Percentiles rank a stretch among this genome's conserved stretches.
phyloP scores from a whole-genome alignment of 2,113 vertebrate species.

The Melanostigma gelatinosum region DNA sequence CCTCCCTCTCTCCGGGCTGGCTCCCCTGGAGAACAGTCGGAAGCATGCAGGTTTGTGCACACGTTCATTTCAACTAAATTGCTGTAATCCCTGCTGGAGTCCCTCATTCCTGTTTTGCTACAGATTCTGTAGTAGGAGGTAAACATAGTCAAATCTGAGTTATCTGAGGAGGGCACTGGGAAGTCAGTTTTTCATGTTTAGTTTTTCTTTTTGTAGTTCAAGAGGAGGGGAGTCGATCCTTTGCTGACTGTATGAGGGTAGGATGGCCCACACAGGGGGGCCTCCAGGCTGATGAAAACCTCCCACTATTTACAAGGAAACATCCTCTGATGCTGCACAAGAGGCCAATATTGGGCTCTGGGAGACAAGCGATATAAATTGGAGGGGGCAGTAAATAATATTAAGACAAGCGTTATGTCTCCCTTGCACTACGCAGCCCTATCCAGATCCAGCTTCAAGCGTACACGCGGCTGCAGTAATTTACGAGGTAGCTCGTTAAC shows the following conservation, averaged over 20 bases:
- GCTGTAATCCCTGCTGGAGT: slow-evolving; percentile 27
- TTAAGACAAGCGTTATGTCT: slow-evolving; percentile 59
- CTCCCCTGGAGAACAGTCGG: background rate
- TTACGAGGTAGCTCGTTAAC: slow-evolving; percentile 85
- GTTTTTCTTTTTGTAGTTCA: background rate
- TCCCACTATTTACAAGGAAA: slow-evolving; percentile 39
- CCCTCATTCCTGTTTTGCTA: slow-evolving; percentile 11
- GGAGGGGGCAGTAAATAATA: slow-evolving; percentile 73
- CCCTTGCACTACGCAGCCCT: slow-evolving; percentile 49
- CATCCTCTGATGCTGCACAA: slow-evolving; percentile 35
- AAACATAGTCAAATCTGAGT: slow-evolving; percentile 33
- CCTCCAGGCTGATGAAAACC: slow-evolving; percentile 39
- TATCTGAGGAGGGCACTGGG: slow-evolving; percentile 11
- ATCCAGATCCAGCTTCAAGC: slow-evolving; percentile 50
- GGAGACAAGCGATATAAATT: slow-evolving; percentile 46
- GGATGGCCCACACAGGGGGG: slow-evolving; percentile 37
- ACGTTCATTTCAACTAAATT: slow-evolving; percentile 21
- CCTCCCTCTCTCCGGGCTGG: background rate
- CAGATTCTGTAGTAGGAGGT: slow-evolving; percentile 16
- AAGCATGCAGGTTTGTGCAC: slow-evolving; percentile 21
- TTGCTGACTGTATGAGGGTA: slow-evolving; percentile 2
- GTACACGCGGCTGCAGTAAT: slow-evolving; percentile 73
- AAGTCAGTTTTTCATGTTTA: slow-evolving; percentile 17
- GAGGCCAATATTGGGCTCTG: slow-evolving; percentile 38
- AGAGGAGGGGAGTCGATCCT: background rate